phyloP scores from a whole-genome alignment of 2,113 vertebrate genomes.

The Calyptommatus sinebrachiatus region DNA sequence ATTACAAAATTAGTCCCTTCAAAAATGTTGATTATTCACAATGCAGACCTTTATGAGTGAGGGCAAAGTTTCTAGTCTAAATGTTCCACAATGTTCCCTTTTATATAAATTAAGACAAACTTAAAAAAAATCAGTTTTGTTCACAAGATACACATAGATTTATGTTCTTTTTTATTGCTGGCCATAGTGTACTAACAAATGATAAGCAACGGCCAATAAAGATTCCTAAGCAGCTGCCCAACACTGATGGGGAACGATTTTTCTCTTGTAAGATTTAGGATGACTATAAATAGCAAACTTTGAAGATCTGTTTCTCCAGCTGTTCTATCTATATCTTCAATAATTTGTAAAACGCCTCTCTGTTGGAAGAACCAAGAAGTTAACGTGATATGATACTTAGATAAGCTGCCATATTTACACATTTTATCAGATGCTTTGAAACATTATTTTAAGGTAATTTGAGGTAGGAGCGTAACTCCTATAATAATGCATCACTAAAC shows the following conservation, averaged over 20 bases:
- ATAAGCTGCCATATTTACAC: slow-evolving; percentile 27
- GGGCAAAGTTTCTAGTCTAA: not conserved
- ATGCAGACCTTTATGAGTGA: not conserved
- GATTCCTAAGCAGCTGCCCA: slow-evolving; percentile 33
- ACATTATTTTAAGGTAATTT: not conserved
- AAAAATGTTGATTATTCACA: not conserved
- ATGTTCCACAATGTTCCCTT: not conserved
- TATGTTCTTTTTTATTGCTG: slow-evolving; percentile 29
- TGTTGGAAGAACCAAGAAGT: slow-evolving; percentile 17
- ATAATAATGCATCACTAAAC: not conserved
- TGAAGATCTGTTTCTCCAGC: slow-evolving; percentile 21
- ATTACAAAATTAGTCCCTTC: not conserved
- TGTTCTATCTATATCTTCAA: slow-evolving; percentile 33
- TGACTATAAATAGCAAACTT: slow-evolving; percentile 9
- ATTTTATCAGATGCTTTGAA: not conserved
- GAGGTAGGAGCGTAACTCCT: not conserved
- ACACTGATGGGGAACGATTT: not conserved
- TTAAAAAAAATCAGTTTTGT: not conserved
- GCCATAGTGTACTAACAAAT: slow-evolving; percentile 19
- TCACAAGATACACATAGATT: not conserved
- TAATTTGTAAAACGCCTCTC: not conserved
- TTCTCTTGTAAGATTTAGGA: slow-evolving; percentile 26
- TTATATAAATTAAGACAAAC: not conserved
- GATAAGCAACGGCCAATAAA: slow-evolving; percentile 32
- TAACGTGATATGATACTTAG: not conserved